phyloP scores from a whole-genome alignment of 2,888 invertebrate species.

The Sarcophaga caerulescens region DNA sequence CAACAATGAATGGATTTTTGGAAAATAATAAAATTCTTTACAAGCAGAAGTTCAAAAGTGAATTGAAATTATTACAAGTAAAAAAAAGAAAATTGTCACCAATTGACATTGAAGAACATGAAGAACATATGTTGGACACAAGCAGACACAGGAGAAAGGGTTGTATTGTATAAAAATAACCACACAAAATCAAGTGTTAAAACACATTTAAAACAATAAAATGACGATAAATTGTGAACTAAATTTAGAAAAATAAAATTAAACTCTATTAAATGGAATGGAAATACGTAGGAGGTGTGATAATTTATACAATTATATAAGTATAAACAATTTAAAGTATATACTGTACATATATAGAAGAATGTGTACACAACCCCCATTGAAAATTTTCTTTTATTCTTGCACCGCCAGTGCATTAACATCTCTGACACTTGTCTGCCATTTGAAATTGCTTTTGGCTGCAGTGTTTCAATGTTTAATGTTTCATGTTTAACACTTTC shows the following conservation, averaged over 20 bases:
- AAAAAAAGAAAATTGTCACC: conserved; percentile 35
- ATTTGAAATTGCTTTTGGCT: conserved; percentile 29
- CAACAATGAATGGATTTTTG: conserved; percentile 34
- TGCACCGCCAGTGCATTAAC: not conserved
- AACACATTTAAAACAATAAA: conserved; percentile 42
- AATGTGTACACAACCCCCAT: too few relatives aligned
- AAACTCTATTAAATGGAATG: too few relatives aligned
- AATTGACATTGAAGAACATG: conserved; percentile 33
- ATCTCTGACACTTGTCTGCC: conserved; percentile 61
- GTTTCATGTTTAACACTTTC: conserved; percentile 37
- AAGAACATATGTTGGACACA: conserved; percentile 36
- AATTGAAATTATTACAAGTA: conserved; percentile 29
- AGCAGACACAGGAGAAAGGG: not conserved
- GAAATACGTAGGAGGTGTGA: not conserved
- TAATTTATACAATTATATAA: not conserved
- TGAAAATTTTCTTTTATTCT: not conserved
- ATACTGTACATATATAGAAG: too few relatives aligned
- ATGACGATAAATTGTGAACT: conserved; percentile 30
- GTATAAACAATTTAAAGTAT: not conserved
- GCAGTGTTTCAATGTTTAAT: conserved; percentile 2
- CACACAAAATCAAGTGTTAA: conserved; percentile 59
- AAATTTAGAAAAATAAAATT: conserved; percentile 24
- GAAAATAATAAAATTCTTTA: not conserved
- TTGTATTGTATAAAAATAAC: not conserved
- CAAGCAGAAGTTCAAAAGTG: conserved; percentile 31